Evolutionary conservation across 2,113 vertebrate species (phyloP).

Genomic region (Apaloderma vittatum): DNA sequence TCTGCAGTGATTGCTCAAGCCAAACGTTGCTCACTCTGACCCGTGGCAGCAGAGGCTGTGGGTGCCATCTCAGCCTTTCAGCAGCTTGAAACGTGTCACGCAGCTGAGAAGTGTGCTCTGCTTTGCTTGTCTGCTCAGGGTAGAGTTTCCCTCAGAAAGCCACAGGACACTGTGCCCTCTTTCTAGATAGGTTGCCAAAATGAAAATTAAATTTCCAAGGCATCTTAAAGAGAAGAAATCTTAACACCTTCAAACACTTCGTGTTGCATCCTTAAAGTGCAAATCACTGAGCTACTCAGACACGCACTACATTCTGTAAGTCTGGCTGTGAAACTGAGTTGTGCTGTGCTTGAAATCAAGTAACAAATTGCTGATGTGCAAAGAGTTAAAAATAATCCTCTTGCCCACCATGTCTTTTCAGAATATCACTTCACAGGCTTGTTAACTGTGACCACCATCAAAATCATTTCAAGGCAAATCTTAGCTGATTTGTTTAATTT

Average conservation of each 20-base stretch:
- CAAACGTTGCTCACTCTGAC: neutral
- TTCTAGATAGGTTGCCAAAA: neutral
- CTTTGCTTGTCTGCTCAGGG: neutral
- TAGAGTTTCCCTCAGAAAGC: neutral
- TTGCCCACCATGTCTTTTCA: neutral
- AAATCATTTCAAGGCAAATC: neutral
- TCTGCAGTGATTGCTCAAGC: neutral
- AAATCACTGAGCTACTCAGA: neutral
- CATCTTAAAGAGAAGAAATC: neutral
- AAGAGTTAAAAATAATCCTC: neutral
- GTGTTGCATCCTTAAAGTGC: neutral
- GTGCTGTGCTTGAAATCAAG: neutral
- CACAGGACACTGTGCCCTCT: neutral
- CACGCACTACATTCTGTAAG: neutral
- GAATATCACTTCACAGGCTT: neutral
- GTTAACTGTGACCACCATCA: accelerated
- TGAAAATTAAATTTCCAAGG: neutral
- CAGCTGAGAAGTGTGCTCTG: neutral
- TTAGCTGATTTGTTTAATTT: neutral
- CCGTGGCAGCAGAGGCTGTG: neutral
- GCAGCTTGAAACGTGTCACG: neutral
- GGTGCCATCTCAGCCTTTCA: neutral
- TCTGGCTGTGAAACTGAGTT: neutral
- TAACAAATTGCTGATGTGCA: neutral
- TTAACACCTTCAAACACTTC: neutral